phyloP scores from a whole-genome alignment of 2,888 invertebrate species.

The Synergus gifuensis region DNA sequence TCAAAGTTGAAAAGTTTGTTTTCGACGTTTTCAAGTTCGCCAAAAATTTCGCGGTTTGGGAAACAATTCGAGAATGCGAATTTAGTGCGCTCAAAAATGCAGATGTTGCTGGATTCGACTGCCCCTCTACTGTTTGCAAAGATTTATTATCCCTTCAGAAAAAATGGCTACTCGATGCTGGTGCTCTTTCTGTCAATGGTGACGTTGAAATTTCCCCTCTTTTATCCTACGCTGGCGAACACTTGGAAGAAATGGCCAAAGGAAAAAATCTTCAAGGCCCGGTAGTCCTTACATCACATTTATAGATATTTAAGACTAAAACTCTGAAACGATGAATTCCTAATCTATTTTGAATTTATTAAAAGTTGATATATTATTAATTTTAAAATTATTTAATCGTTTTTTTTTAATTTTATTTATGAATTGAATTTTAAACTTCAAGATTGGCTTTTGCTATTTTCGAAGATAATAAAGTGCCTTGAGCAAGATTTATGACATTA shows the following conservation, averaged over 20 bases:
- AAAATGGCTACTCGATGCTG: slow-evolving; percentile 89
- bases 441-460: not conserved
- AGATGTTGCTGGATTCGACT: slow-evolving; percentile 92
- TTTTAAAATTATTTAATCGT: not conserved
- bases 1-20: slow-evolving; percentile 99
- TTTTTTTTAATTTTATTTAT: slow-evolving; percentile 10
- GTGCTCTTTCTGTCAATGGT: slow-evolving; percentile 85
- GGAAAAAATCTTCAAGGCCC: slow-evolving; percentile 86
- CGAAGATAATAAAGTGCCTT: slow-evolving; percentile 24
- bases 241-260: slow-evolving; percentile 83
- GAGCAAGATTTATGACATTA: not conserved
- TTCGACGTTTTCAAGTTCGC: slow-evolving; percentile 99
- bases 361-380: not conserved
- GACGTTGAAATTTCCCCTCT: slow-evolving; percentile 94
- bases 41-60: slow-evolving; percentile 94
- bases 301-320: not conserved
- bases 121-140: slow-evolving; percentile 90
- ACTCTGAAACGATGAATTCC: not conserved
- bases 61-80: slow-evolving; percentile 93
- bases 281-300: slow-evolving; percentile 43
- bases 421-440: not conserved
- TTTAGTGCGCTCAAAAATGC: slow-evolving; percentile 98
- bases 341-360: not conserved
- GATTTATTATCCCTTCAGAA: slow-evolving; percentile 89
- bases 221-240: slow-evolving; percentile 94